These are phyloP conservation scores for Rhopalosiphum nymphaeae DNA, from an alignment of 2,888 invertebrate genomes.

Conservation along the genomic window DNA sequence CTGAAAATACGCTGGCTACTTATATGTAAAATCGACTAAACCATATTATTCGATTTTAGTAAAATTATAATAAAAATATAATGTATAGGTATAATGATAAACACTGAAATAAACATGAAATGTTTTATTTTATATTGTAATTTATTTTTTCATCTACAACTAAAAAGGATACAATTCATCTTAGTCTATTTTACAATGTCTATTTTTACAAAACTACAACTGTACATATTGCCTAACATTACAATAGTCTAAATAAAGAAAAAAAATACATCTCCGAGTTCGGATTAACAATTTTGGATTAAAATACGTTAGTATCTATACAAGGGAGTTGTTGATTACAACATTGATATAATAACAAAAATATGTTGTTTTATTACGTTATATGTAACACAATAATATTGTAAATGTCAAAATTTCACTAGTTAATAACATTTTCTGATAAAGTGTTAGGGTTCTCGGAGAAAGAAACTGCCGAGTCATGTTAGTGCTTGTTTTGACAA, in stretches of 20 bases:
- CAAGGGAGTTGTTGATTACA: constrained; percentile 42
- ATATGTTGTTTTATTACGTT: constrained; percentile 55
- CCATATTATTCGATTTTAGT: neutral
- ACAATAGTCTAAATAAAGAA: constrained; percentile 47
- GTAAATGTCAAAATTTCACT: constrained; percentile 60
- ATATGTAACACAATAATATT: constrained; percentile 45
- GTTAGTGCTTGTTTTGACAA: constrained; percentile 64
- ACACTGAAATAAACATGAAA: neutral
- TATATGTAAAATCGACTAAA: neutral
- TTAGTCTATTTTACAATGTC: constrained; percentile 60
- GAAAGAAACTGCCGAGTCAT: constrained; percentile 65
- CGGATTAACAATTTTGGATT: constrained; percentile 57
- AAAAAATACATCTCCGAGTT: constrained; percentile 45
- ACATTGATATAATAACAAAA: constrained; percentile 59
- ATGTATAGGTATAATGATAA: neutral
- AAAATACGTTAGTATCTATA: constrained; percentile 48
- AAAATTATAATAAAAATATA: neutral
- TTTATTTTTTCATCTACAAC: constrained; percentile 59
- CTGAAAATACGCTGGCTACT: neutral
- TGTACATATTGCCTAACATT: constrained; percentile 57
- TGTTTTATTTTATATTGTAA: constrained; percentile 24
- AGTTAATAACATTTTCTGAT: constrained; percentile 63
- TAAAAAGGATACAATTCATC: constrained; percentile 55
- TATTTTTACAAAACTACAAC: constrained; percentile 62
- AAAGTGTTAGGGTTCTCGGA: constrained; percentile 35